Percentiles rank a stretch among this genome's conserved stretches.
Evolutionary conservation across 2,888 invertebrate genomes (phyloP).

Genomic region (Drosophila colorata): DNA sequence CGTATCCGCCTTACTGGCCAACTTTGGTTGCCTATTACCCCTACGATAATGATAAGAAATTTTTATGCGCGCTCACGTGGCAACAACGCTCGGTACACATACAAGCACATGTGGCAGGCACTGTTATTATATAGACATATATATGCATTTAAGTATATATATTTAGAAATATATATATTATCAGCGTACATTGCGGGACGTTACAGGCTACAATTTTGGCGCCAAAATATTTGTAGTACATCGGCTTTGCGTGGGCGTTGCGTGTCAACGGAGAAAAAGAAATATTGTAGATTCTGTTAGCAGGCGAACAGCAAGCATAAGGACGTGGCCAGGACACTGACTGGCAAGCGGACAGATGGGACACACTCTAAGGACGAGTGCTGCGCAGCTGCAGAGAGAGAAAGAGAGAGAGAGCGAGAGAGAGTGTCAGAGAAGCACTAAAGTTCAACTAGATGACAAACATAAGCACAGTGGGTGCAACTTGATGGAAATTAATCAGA

Average conservation of each 20-base stretch:
- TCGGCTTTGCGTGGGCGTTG: conserved; percentile 80
- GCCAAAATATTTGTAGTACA: conserved; percentile 45
- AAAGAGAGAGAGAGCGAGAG: conserved; percentile 3
- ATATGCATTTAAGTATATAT: conserved; percentile 11
- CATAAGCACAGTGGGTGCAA: conserved; percentile 4
- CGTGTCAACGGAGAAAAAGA: conserved; percentile 81
- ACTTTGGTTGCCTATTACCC: conserved; percentile 83
- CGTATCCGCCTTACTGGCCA: conserved; percentile 70
- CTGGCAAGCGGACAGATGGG: not conserved
- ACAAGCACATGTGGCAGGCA: not conserved
- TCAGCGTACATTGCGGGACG: conserved; percentile 48
- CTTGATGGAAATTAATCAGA: not conserved
- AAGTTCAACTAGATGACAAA: not conserved
- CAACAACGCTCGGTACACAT: conserved; percentile 1
- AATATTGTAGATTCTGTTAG: conserved; percentile 81
- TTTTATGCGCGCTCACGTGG: conserved; percentile 67
- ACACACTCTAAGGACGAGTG: conserved; percentile 14
- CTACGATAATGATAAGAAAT: conserved; percentile 84
- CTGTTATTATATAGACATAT: conserved; percentile 8
- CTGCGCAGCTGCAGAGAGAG: conserved; percentile 61
- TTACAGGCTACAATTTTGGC: conserved; percentile 54
- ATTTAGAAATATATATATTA: conserved; percentile 46
- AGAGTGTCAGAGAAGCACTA: not conserved
- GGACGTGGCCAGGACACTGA: conserved; percentile 4
- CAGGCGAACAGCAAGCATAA: conserved; percentile 69